Conservation (phyloP, 2,888 invertebrate species). For the Tineola bisselliella region DNA sequence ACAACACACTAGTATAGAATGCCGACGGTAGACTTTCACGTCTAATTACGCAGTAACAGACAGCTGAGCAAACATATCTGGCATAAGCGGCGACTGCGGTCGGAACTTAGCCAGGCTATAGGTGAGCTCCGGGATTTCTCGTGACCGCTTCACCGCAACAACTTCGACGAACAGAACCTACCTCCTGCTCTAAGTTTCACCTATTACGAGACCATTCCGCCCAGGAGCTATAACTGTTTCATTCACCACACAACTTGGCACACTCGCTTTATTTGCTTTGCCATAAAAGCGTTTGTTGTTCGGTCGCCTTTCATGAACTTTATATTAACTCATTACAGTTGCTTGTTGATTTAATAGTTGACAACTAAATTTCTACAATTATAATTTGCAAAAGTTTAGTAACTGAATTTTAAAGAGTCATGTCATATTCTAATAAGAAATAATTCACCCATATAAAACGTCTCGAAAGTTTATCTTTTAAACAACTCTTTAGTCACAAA, state of each 20-base stretch:
- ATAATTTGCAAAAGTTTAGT: background rate
- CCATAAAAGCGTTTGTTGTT: background rate
- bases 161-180: slow-evolving; percentile 3
- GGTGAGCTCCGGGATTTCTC: slow-evolving; percentile 14
- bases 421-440: background rate
- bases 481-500: background rate
- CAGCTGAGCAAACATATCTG: slow-evolving; percentile 36
- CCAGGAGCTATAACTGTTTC: slow-evolving; percentile 11
- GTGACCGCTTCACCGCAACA: slow-evolving; percentile 12
- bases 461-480: slow-evolving; percentile 4
- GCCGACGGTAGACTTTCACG: slow-evolving; percentile 3
- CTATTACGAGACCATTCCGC: slow-evolving; percentile 18
- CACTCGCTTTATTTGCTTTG: slow-evolving; percentile 3
- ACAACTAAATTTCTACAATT: too few species aligned
- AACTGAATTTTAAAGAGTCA: background rate
- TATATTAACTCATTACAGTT: background rate
- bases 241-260: slow-evolving; percentile 3
- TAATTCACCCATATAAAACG: background rate
- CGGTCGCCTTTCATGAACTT: background rate
- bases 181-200: slow-evolving; percentile 17
- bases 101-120: slow-evolving; percentile 21
- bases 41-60: slow-evolving; percentile 39
- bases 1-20: slow-evolving; percentile 1
- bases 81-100: slow-evolving; percentile 34
- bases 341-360: background rate